Base-by-base conservation (phyloP, 1,140 invertebrate genomes). In the Drosophila pseudoananassae region DNA sequence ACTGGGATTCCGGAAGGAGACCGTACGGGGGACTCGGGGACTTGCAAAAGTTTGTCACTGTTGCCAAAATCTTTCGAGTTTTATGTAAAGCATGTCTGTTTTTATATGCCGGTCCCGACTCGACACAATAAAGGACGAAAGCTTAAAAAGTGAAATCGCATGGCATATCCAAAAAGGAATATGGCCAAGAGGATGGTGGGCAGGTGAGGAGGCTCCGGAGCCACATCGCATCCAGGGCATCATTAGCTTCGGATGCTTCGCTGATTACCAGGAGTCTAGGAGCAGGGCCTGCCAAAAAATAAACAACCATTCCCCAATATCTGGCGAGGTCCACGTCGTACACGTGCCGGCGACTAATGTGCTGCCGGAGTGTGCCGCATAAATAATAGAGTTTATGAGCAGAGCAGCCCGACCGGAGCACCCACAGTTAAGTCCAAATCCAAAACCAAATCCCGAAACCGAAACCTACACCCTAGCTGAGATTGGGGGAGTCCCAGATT, bases 321-420 rank as follows among this genome's bases (percentile, higher is more conserved):
- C 53, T 20, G 54, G 61, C 27, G n/a, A 43, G 38, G 72, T 66
- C 55, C 71, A 81, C 71, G 71, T 75, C 57, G 49, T 54, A 76
- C 73, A 76, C 73, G 73, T 75, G 76, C 70, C 49, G 43, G 33
- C 53, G 63, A 75, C 76, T 63, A 80, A 71, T 79, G 58, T 80
- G 77, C 58, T 69, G 46, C 64, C 58, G 58, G 56, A 77, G 73
- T 63, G 63, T 61, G 73, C 55, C 58, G 54, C 65, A 78, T 75
- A 84, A 83, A 83, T 83, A 83, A 84, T 79, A 49, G 63, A 82
- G 74, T 75, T 85, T 76, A 74, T 74, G 73, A 57, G 40, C 55
- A 54, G 40, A 43, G 29, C 51, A 40, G 38, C 25, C 43, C 20
- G 47, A 45, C 31, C 25, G 29, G 29, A 23, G 15, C 61, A 12